Base-by-base conservation (phyloP, 2,113 vertebrate genomes). In the Lamprotornis superbus region DNA sequence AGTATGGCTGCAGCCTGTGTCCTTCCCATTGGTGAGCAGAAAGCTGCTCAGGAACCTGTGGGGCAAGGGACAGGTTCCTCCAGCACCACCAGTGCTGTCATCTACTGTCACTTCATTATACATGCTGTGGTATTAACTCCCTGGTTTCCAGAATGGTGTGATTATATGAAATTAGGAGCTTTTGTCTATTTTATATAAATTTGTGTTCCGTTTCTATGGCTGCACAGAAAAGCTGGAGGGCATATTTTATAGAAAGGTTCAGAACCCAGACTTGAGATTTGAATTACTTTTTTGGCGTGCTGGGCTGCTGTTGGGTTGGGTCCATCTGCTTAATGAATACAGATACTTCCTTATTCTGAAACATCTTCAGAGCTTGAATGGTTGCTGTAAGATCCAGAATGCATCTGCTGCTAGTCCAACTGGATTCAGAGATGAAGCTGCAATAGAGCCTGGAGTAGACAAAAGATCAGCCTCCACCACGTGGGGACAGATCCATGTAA, bases 1-100 rank as follows among this genome's bases (percentile, higher is more conserved):
- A 67, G 17, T 1, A 2, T 15, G 60, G 55, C 24, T 12, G 49
- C 35, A 53, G 39, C 23, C 42, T 10, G 28, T 1, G 1, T 81
- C 33, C 59, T 53, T 69, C 65, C 64, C 1, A 0, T 5, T 9
- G 11, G n/a, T 1, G 12, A 75, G 53, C 53, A 80, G 75, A 85
- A 78, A 83, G 85, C 64, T 67, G 87, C 76, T 81, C 46, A 37
- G 82, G 64, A 93, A 67, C 83, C 73, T 0, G 39, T 81, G 60
- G 52, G 49, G 65, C 80, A 74, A 68, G 68, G 28, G 86, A 42
- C 93, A 75, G 85, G 93, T 92, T 89, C 82, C 39, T 93, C 92
- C 79, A 28, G 89, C 77, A 85, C 40, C 78, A 68, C 84, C 30
- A 33, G 85, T 71, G 46, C 46, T 70, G 71, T 60, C 24, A 23